These are phyloP conservation scores for Chymomyza caudatula DNA, from an alignment of 2,888 invertebrate species.

Conservation along the genomic window DNA sequence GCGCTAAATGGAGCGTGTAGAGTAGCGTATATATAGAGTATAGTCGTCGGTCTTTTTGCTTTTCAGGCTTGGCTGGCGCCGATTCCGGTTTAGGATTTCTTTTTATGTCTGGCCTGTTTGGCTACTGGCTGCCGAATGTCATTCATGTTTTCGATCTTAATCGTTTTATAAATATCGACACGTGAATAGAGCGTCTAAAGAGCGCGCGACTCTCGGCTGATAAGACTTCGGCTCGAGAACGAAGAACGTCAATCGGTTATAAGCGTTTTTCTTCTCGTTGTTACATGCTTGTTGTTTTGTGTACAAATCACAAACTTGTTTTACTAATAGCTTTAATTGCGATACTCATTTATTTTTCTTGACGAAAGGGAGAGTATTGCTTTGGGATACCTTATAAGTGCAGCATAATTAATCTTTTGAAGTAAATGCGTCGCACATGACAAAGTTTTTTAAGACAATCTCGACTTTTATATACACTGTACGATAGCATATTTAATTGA, in stretches of 20 bases:
- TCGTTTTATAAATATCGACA: constrained; percentile 66
- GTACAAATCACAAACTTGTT: background rate
- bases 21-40: background rate
- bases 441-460: background rate
- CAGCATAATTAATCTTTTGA: background rate
- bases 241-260: background rate
- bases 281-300: background rate
- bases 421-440: background rate
- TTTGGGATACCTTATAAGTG: background rate
- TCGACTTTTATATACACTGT: background rate
- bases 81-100: constrained; percentile 18
- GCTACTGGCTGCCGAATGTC: constrained; percentile 48
- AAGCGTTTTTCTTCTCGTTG: background rate
- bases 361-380: background rate
- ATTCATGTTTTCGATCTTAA: constrained; percentile 41
- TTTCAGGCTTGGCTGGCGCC: background rate
- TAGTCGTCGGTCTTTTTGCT: background rate
- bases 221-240: constrained; percentile 24
- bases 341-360: background rate
- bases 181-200: constrained; percentile 40
- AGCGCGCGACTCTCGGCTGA: constrained; percentile 9
- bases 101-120: constrained; percentile 4
- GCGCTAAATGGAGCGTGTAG: constrained; percentile 33
- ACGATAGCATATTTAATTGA: no score
- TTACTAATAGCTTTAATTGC: background rate